Evolutionary conservation across 2,113 vertebrate genomes (phyloP), one percentile per base, ranked within the genome.

Genomic region (Periophthalmodon schlosseri): DNA sequence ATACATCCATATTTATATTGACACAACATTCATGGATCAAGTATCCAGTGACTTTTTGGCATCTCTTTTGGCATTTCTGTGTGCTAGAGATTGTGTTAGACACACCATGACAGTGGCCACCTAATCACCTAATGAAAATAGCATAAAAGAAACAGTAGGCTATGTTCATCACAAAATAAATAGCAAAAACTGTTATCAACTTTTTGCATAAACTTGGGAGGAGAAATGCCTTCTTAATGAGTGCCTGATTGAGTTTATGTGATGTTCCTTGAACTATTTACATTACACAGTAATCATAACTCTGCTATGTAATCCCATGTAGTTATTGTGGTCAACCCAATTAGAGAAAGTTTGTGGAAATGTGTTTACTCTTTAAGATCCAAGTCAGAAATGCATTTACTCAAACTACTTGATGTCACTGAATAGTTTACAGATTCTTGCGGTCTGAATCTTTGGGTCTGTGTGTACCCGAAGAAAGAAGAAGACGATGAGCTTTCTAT

Each of bases 391-490:
- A 39, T 44, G 34, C 34, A 20, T 39, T 65, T 34, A 21, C 14
- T 63, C 60, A 56, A 7, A n/a, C 7, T 18, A 16, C 28, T 34
- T 13, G 9, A 9, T 15, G 58, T 33, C 24, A 33, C 16, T 12
- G 24, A 34, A 34, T 39, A 65, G 20, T 74, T 58, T 9, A 28
- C 47, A 33, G 13, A 49, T 68, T 66, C 12, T 20, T 70, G 36
- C 49, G 11, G n/a, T 65, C 16, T 69, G 52, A 23, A 64, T 5
- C 64, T 18, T 2, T 18, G 47, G 33, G n/a, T 15, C 52, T 64
- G 61, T 73, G 54, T 78, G 50, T 61, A 63, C 52, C 24, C 36
- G 2, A 18, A 76, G 64, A 72, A 73, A 65, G 76, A 81, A 68
- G 44, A 10, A 9, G 49, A 75, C 46, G 33, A 65, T 13, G 44